Conservation (phyloP, 2,797 vertebrate genomes). For the Sebastes variabilis region DNA sequence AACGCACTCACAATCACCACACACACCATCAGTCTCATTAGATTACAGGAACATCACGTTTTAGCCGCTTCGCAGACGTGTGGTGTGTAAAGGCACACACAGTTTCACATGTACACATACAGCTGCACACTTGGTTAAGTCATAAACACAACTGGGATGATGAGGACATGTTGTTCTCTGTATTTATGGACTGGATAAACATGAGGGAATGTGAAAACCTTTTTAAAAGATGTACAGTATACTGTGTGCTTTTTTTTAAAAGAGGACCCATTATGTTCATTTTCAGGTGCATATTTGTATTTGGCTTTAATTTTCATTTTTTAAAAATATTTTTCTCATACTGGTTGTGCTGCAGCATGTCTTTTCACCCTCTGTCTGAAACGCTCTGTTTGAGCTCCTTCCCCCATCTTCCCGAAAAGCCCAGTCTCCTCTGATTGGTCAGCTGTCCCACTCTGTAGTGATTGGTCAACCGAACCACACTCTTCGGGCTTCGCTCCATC, state of each 20-base stretch:
- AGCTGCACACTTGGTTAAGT: not conserved
- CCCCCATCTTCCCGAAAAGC: too few relatives aligned
- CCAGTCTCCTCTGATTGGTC: too few relatives aligned
- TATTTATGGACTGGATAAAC: slow-evolving; percentile 3
- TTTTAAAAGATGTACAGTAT: not conserved
- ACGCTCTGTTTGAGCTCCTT: too few relatives aligned
- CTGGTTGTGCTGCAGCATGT: too few relatives aligned
- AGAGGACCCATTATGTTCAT: too few relatives aligned
- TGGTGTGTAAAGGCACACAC: not conserved
- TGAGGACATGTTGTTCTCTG: slow-evolving; percentile 12
- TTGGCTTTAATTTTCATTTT: not conserved
- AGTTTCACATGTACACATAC: not conserved
- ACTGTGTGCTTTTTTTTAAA: not conserved
- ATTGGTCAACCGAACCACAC: too few relatives aligned
- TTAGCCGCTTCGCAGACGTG: slow-evolving; percentile 26
- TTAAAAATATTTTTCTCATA: not conserved
- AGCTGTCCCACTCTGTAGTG: too few relatives aligned
- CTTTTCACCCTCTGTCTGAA: too few relatives aligned
- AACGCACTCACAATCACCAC: slow-evolving; percentile 37
- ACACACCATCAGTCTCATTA: slow-evolving; percentile 46
- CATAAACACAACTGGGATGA: not conserved
- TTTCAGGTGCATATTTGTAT: not conserved
- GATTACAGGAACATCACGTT: slow-evolving; percentile 56
- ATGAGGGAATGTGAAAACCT: slow-evolving; percentile 1
- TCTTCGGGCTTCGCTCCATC: too few relatives aligned